Conservation (phyloP, 1,140 invertebrate genomes). For the Drosophila pseudoobscura region DNA sequence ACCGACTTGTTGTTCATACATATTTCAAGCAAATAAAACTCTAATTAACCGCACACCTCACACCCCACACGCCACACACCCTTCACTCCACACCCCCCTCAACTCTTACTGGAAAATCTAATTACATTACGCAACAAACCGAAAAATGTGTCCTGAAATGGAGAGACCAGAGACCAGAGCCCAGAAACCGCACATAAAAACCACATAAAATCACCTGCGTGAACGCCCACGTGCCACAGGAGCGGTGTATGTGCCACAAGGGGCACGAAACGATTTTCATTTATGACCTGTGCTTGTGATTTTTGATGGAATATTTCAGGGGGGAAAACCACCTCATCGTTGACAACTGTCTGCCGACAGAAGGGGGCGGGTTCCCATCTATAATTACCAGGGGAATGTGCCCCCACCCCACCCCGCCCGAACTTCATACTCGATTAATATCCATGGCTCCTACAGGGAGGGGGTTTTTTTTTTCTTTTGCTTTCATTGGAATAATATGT, state of each 20-base stretch:
- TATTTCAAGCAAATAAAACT: conserved; percentile 38
- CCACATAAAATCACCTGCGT: conserved; percentile 55
- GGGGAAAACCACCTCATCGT: conserved; percentile 27
- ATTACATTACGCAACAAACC: conserved; percentile 36
- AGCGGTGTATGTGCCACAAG: no score
- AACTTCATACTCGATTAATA: conserved; percentile 6
- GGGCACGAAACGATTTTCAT: conserved; percentile 35
- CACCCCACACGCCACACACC: neutral
- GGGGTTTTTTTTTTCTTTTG: conserved; percentile 19
- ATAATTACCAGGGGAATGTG: conserved; percentile 20
- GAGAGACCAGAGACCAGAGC: neutral
- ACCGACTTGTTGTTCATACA: conserved; percentile 6
- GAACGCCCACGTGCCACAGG: conserved; percentile 23
- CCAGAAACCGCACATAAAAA: conserved; percentile 31
- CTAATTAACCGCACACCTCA: conserved; percentile 29
- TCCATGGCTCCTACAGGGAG: neutral
- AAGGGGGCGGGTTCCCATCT: neutral
- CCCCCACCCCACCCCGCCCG: neutral
- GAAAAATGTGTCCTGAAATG: conserved; percentile 11
- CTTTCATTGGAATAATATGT: neutral
- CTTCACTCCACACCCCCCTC: neutral
- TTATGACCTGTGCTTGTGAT: conserved; percentile 41
- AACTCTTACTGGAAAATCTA: conserved; percentile 16
- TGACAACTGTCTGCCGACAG: conserved; percentile 49
- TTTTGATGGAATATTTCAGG: conserved; percentile 60